Percentiles rank a stretch among this genome's conserved stretches.
Conservation (phyloP, 1,140 invertebrate genomes). For the Atta cephalotes region DNA sequence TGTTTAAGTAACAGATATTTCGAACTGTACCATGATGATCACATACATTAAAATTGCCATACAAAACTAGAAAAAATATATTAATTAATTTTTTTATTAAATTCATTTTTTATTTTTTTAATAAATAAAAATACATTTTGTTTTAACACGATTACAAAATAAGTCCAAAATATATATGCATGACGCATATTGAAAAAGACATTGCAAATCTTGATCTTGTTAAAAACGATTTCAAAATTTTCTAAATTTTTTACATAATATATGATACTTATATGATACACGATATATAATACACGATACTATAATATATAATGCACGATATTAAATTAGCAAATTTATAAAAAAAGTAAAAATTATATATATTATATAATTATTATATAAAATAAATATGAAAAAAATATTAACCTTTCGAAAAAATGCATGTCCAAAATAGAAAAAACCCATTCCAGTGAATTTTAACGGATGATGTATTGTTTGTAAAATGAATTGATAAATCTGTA, state of each 20-base stretch:
- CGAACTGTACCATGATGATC: slow-evolving; percentile 23
- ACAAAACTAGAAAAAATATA: slow-evolving; percentile 3
- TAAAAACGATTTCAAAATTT: neutral
- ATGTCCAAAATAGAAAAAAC: slow-evolving; percentile 26
- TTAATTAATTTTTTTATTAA: neutral
- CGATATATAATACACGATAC: no score
- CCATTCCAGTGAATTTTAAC: slow-evolving; percentile 9
- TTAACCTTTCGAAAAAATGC: slow-evolving; percentile 2
- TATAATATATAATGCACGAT: neutral
- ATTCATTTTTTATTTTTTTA: neutral
- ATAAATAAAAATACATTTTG: neutral
- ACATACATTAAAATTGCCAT: neutral
- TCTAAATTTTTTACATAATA: neutral
- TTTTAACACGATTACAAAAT: neutral
- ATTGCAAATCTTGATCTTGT: neutral
- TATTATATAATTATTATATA: no score
- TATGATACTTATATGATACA: neutral
- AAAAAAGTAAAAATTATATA: neutral
- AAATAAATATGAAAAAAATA: neutral
- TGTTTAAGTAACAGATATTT: neutral
- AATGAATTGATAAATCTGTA: slow-evolving; percentile 14
- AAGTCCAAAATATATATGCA: neutral
- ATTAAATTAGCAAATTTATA: neutral
- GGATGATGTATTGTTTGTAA: slow-evolving; percentile 17
- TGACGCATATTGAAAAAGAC: neutral